Evolutionary conservation across 2,888 invertebrate genomes (phyloP).

Genomic region (Ganaspis brasiliensis): DNA sequence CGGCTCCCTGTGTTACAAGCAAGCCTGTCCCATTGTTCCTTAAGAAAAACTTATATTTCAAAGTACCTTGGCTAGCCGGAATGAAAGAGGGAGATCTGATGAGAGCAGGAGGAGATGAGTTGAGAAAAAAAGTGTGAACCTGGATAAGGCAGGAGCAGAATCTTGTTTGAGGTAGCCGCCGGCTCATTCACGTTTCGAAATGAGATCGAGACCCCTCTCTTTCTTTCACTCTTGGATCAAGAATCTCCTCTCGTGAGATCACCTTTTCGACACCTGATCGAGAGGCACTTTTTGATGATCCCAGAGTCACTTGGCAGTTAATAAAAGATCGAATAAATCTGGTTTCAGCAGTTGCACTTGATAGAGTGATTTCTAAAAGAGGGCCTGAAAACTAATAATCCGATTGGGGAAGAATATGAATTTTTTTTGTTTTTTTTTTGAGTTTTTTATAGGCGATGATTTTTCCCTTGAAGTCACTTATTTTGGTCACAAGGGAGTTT

Average conservation of each 20-base stretch:
- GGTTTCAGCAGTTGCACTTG: too few species aligned
- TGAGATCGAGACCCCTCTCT: slow-evolving; percentile 72
- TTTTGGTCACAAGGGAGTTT: too few species aligned
- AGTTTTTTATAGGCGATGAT: too few species aligned
- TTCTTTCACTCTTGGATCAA: slow-evolving; percentile 47
- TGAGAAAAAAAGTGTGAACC: slow-evolving; percentile 60
- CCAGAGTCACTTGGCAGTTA: neutral
- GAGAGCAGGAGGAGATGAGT: slow-evolving; percentile 58
- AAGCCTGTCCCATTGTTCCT: slow-evolving; percentile 66
- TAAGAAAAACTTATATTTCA: slow-evolving; percentile 72
- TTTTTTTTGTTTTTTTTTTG: too few species aligned
- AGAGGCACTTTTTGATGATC: neutral
- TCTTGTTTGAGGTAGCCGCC: slow-evolving; percentile 79
- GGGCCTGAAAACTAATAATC: too few species aligned
- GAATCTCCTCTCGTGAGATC: slow-evolving; percentile 33
- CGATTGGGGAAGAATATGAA: too few species aligned
- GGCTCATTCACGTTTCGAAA: slow-evolving; percentile 79
- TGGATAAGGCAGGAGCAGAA: slow-evolving; percentile 58
- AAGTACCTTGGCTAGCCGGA: slow-evolving; percentile 55
- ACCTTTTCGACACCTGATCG: slow-evolving; percentile 52
- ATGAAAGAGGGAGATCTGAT: slow-evolving; percentile 53
- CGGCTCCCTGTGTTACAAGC: slow-evolving; percentile 70
- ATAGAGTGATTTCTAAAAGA: too few species aligned
- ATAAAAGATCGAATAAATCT: too few species aligned
- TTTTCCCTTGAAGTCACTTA: too few species aligned